These are phyloP conservation scores for Morelia viridis DNA, from an alignment of 2,797 vertebrate species.

Conservation along the genomic window DNA sequence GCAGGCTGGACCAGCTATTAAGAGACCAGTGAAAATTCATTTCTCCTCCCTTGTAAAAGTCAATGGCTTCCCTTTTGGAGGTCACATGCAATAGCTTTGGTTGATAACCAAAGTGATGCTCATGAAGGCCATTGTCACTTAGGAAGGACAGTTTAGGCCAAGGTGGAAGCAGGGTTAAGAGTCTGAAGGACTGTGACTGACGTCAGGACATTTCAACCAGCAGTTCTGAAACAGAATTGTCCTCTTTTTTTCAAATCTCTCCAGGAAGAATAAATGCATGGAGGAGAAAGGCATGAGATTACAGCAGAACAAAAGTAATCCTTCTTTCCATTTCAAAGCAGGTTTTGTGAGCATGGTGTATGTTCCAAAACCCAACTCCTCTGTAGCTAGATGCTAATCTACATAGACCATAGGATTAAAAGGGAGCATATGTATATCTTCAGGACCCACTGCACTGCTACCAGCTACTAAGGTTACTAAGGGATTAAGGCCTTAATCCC, in stretches of 20 bases:
- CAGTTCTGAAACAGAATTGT: conserved; percentile 4
- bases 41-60: conserved; percentile 12
- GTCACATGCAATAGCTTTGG: conserved; percentile 7
- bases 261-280: not conserved
- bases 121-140: conserved; percentile 3
- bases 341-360: not conserved
- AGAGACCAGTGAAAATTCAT: conserved; percentile 11
- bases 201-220: conserved; percentile 7
- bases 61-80: conserved; percentile 22
- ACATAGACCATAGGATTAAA: not conserved
- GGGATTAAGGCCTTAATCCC: too few relatives aligned
- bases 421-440: not conserved
- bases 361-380: not conserved
- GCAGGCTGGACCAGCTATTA: not conserved
- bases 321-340: not conserved
- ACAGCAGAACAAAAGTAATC: not conserved
- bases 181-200: not conserved
- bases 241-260: not conserved
- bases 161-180: not conserved
- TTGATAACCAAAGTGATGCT: conserved; percentile 12
- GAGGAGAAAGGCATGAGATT: not conserved
- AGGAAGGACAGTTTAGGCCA: not conserved
- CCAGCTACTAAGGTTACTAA: not conserved
- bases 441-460: not conserved
- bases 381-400: not conserved